Conservation (phyloP, 37 sponge, comb jelly and placozoan species). For the Theonella swinhoei region DNA sequence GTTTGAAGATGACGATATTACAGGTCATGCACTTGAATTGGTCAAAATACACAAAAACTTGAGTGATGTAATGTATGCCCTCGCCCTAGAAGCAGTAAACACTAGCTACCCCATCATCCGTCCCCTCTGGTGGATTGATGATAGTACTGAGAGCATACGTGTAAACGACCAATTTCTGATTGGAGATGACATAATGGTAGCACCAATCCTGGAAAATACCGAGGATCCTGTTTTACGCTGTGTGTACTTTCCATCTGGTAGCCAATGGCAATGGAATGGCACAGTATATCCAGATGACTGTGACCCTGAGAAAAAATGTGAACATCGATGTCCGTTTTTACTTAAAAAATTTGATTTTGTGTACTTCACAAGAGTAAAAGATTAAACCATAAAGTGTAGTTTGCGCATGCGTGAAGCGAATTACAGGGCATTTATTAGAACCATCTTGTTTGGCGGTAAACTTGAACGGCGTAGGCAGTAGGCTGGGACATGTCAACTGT, state of each 20-base stretch:
- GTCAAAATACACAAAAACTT: slow-evolving; percentile 37
- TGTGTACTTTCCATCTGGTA: slow-evolving; percentile 66
- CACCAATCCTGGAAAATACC: slow-evolving; percentile 49
- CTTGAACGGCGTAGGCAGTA: too few species aligned
- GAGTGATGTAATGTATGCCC: neutral
- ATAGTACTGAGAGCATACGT: neutral
- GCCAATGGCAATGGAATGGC: neutral
- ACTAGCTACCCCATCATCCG: slow-evolving; percentile 79
- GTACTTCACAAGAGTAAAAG: too few species aligned
- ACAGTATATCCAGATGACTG: neutral
- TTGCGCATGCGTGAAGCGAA: neutral
- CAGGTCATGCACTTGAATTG: slow-evolving; percentile 22
- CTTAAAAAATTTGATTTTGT: too few species aligned
- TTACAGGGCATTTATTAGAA: too few species aligned
- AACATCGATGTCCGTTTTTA: neutral
- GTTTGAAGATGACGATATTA: neutral
- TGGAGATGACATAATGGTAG: slow-evolving; percentile 80
- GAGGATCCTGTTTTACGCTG: neutral
- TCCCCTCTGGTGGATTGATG: slow-evolving; percentile 87
- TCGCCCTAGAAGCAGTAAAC: slow-evolving; percentile 11
- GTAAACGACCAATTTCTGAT: slow-evolving; percentile 80
- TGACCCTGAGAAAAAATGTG: neutral
- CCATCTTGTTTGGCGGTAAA: too few species aligned
- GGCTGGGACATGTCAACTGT: neutral
- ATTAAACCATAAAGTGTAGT: neutral